A percentile compares a stretch with the other conserved stretches of the same genome.
Conservation (phyloP, 2,888 invertebrate genomes). For the Apodemia hepburni region DNA sequence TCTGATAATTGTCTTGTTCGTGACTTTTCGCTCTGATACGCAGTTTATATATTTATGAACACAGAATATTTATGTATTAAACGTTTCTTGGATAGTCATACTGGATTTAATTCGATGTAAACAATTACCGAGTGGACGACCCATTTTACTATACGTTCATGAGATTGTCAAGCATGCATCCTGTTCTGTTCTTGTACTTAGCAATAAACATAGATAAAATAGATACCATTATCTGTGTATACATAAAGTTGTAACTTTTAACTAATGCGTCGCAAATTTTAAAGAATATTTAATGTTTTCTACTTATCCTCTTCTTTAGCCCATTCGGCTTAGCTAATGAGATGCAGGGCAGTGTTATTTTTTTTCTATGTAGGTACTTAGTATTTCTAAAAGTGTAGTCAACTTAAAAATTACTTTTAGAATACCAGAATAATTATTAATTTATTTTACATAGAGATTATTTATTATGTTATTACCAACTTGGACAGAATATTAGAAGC, state of each 20-base stretch:
- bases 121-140: background rate
- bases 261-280: too few species aligned
- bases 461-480: background rate
- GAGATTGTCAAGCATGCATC: constrained; percentile 33
- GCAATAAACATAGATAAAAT: background rate
- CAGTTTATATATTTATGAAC: constrained; percentile 18
- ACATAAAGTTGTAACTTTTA: too few species aligned
- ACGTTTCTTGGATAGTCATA: background rate
- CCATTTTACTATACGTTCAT: constrained; percentile 16
- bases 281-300: too few species aligned
- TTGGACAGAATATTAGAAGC: constrained; percentile 16
- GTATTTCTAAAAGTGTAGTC: too few species aligned
- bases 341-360: too few species aligned
- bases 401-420: too few species aligned
- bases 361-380: too few species aligned
- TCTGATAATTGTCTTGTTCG: constrained; percentile 52
- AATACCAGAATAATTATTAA: too few species aligned
- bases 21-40: constrained; percentile 68
- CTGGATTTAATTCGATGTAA: background rate
- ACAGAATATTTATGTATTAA: too few species aligned
- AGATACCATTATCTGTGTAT: background rate
- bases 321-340: too few species aligned
- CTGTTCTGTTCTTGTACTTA: background rate
- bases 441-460: too few species aligned
- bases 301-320: too few species aligned